Evolutionary conservation across 2,888 invertebrate genomes (phyloP), one percentile per base, ranked within the genome.

Genomic region (Ochropacha duplaris): DNA sequence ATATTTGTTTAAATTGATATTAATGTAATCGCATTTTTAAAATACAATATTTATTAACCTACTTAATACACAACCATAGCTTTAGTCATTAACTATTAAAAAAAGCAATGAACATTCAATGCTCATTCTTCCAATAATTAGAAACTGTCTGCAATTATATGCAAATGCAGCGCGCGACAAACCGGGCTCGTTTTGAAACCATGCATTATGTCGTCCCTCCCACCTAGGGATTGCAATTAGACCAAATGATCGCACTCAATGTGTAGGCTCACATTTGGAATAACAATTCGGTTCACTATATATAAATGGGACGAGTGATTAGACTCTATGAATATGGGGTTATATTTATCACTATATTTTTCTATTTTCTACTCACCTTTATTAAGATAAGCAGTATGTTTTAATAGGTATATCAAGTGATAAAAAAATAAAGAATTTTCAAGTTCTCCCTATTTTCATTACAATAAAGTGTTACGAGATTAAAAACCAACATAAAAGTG

Each of bases 121-220:
- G 63, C 57, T 64, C 59, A 56, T 60, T 39, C 57, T 61, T 63
- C 69, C 74, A 76, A 78, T 87, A 88, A 88, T 89, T 86, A 88
- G 86, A 83, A 78, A 84, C 81, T 81, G 77, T 76, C 77, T 69
- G 77, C 88, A 88, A 91, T 91, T 92, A 91, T 88, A 91, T 92
- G 92, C 87, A 87, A 91, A 92, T 90, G 79, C 66, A 71, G 68
- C 66, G 68, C 72, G 79, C 78, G 83, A 78, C 80, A 81, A 80
- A 72, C 75, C 66, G 65, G 72, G 83, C 85, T 86, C 71, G 85
- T 90, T 90, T 87, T 87, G 88, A 79, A 87, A 89, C 81, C 77
- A 79, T 74, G 78, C 74, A 83, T 81, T 82, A 81, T 62, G 78
- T 72, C 64, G 83, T 82, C 81, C 85, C 88, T 84, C 90, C 90